phyloP scores from a whole-genome alignment of 2,888 invertebrate species.

The Drosophila trichaetosa region DNA sequence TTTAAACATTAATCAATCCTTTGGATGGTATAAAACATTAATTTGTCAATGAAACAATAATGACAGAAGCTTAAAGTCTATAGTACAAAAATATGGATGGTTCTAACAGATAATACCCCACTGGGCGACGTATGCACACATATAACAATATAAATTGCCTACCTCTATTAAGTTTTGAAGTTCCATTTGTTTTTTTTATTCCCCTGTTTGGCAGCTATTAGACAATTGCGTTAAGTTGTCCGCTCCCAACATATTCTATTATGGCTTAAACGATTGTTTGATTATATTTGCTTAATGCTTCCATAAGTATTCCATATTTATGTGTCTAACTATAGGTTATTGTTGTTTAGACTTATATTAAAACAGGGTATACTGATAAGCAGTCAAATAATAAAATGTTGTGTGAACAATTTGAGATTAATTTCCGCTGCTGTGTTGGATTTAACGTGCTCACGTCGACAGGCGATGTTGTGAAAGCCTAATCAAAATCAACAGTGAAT shows the following conservation, averaged over 20 bases:
- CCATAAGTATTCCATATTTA: not conserved
- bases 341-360: not conserved
- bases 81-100: no score
- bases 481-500: constrained; percentile 48
- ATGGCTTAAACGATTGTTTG: not conserved
- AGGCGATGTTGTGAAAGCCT: constrained; percentile 52
- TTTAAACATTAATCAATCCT: no score
- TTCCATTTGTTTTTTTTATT: not conserved
- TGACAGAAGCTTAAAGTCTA: no score
- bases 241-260: not conserved
- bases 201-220: not conserved
- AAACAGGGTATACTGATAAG: not conserved
- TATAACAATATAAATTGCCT: not conserved
- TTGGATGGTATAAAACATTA: no score
- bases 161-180: not conserved
- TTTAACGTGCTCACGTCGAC: constrained; percentile 30
- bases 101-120: not conserved
- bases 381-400: not conserved
- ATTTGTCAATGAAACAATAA: no score
- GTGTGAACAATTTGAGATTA: constrained; percentile 4
- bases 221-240: not conserved
- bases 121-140: not conserved
- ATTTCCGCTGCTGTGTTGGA: constrained; percentile 7
- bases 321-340: no score
- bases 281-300: not conserved